A percentile compares a stretch with the other conserved stretches of the same genome.
phyloP scores from a whole-genome alignment of 2,113 vertebrate genomes.

The Perca fluviatilis region DNA sequence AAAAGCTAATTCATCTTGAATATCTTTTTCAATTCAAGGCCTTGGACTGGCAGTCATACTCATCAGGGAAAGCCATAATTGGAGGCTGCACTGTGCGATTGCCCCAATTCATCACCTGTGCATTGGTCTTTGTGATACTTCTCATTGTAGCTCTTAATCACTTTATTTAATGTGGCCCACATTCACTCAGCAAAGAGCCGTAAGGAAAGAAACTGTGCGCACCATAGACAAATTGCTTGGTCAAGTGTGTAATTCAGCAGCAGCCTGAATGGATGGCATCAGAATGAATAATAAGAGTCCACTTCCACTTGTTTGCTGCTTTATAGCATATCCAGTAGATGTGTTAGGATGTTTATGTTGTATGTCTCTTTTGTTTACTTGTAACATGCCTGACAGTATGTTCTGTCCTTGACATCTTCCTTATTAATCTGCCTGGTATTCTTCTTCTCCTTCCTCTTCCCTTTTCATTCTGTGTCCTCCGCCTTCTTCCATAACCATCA shows the following conservation, averaged over 20 bases:
- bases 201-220: neutral
- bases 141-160: conserved; percentile 47
- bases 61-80: neutral
- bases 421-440: neutral
- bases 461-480: conserved; percentile 60
- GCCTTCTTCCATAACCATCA: conserved; percentile 26
- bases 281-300: conserved; percentile 24
- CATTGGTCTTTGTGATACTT: conserved; percentile 20
- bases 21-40: conserved; percentile 3
- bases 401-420: neutral
- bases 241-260: conserved; percentile 52
- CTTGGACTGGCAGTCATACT: neutral
- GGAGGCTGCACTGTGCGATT: conserved; percentile 3
- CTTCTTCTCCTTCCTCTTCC: conserved; percentile 31
- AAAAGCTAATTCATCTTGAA: neutral
- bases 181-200: neutral
- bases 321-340: neutral
- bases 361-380: conserved; percentile 6
- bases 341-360: neutral
- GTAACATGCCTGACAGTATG: neutral
- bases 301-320: conserved; percentile 10
- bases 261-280: conserved; percentile 13
- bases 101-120: conserved; percentile 46
- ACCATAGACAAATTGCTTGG: conserved; percentile 12
- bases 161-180: conserved; percentile 40